Evolutionary conservation across 2,113 vertebrate species (phyloP).

Genomic region (Melanerpes aurifrons): DNA sequence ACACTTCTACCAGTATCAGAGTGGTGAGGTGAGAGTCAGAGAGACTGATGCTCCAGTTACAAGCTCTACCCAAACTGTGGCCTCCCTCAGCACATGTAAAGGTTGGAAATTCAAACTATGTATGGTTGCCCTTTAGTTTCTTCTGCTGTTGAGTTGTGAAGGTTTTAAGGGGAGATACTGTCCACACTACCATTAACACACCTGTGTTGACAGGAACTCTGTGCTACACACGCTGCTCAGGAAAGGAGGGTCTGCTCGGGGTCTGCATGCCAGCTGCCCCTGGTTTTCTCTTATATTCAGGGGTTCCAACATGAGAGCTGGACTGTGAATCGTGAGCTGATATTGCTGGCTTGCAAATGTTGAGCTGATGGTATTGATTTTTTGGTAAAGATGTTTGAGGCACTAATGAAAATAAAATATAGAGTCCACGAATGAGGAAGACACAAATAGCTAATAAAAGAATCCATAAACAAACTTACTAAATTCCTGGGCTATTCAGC

Average conservation of each 20-base stretch:
- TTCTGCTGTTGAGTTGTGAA: background rate
- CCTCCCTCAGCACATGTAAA: background rate
- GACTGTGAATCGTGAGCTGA: background rate
- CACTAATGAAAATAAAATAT: slow-evolving; percentile 44
- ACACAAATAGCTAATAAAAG: slow-evolving; percentile 35
- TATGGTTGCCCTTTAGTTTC: background rate
- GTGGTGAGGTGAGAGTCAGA: background rate
- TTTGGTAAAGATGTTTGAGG: slow-evolving; percentile 26
- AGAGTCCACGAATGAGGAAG: slow-evolving; percentile 31
- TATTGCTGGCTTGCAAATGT: background rate
- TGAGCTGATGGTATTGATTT: slow-evolving; percentile 39
- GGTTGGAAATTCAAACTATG: background rate
- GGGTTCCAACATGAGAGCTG: background rate
- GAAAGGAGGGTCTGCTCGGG: background rate
- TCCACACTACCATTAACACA: accelerated
- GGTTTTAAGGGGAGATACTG: background rate
- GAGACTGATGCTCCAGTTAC: background rate
- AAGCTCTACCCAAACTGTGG: background rate
- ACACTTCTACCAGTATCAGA: background rate
- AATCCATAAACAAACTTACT: slow-evolving; percentile 7
- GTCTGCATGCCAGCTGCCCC: background rate
- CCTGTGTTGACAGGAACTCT: background rate
- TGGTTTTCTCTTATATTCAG: background rate
- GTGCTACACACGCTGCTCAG: background rate
- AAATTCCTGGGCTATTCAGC: slow-evolving; percentile 38